Base-by-base conservation (phyloP, 2,888 invertebrate genomes). In the Netelia inedita region DNA sequence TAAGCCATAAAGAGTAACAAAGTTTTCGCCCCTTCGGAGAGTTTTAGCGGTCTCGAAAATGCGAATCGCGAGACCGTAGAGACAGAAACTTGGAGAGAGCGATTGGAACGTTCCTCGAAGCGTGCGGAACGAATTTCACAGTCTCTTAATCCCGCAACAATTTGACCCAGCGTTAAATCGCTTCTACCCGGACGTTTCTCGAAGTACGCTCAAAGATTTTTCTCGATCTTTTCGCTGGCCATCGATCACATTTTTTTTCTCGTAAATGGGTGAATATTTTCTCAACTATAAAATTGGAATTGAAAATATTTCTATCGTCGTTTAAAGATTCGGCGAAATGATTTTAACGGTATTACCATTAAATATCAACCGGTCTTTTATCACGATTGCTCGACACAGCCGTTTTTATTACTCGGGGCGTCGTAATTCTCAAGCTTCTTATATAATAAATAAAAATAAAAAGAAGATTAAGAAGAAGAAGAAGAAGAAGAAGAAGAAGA, bases 1-100 rank as follows among this genome's bases (percentile, higher is more conserved):
- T 79, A 79, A 85, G 85, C 85, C 85, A 85, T 85, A 85, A 82
- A 85, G 71, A 74, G 82, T 75, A 82, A 82, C 82, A 85, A 85
- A 82, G 79, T 85, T 85, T 85, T 73, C 72, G 11, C 14, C 65
- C 71, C 43, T 35, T 65, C 61, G 63, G 35, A 74, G 71, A 74
- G 74, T 82, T 78, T 65, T 57, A 55, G 23, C 78, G 28, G 23
- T 21, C 55, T 43, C 63, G 68, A 19, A 66, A 78, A 53, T 68
- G 74, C 65, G 59, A 66, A 57, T 46, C 63, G 55, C 53, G 43
- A 41, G 16, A 79, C 53, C 50, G 72, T 28, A 14, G 14, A 43
- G 63, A 65, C 57, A 65, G 57, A 79, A 82, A 79, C 74, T 76
- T 84, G 61, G 75, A 10, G 69, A 41, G 59, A 35, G 35, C 23